Evolutionary conservation across 2,797 vertebrate genomes (phyloP).

Genomic region (Galagoides demidoff): DNA sequence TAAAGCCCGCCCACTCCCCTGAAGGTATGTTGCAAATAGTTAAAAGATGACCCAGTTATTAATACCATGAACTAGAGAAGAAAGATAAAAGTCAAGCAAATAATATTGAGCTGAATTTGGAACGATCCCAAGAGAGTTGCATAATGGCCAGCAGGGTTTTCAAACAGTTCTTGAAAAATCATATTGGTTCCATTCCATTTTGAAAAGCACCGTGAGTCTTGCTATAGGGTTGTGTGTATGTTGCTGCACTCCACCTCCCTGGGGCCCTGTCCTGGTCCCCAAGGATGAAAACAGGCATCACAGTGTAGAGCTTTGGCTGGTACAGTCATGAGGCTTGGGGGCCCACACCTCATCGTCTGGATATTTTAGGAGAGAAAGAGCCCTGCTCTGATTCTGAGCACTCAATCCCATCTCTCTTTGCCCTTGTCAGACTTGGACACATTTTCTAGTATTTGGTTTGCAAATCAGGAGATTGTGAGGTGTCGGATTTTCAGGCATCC

Average conservation of each 20-base stretch:
- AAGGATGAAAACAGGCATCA: neutral
- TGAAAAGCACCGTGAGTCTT: accelerated
- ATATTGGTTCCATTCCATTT: neutral
- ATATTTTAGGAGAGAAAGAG: neutral
- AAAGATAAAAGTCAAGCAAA: conserved; percentile 57
- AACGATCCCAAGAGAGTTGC: neutral
- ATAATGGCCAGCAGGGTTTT: neutral
- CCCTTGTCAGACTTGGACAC: accelerated
- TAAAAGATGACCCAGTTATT: conserved; percentile 77
- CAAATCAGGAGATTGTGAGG: neutral
- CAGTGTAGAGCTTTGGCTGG: neutral
- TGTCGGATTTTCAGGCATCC: neutral
- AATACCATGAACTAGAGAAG: neutral
- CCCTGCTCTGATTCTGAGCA: too few relatives aligned
- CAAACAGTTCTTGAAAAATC: neutral
- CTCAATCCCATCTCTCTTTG: neutral
- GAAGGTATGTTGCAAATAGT: conserved; percentile 47
- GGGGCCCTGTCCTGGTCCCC: too few relatives aligned
- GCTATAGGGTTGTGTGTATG: neutral
- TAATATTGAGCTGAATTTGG: neutral
- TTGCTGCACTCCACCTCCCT: too few relatives aligned
- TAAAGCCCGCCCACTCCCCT: conserved; percentile 73
- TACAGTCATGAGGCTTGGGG: too few relatives aligned
- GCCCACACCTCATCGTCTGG: too few relatives aligned
- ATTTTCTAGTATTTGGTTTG: neutral